A percentile compares a stretch with the other conserved stretches of the same genome.
Evolutionary conservation across 1,140 invertebrate genomes (phyloP).

Genomic region (Musca domestica): DNA sequence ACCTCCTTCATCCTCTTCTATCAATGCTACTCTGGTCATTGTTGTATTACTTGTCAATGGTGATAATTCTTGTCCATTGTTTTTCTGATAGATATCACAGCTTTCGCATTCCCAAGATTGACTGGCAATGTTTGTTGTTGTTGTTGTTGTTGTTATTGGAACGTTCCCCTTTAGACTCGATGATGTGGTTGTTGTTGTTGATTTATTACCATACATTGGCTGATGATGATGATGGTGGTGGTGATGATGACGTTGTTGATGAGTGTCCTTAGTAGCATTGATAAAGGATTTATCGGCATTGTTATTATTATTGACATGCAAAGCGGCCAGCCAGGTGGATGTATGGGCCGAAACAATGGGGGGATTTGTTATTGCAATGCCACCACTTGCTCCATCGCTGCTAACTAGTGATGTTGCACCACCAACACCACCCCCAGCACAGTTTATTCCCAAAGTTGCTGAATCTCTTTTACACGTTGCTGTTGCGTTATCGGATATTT

Average conservation of each 20-base stretch:
- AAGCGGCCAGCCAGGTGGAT: conserved; percentile 1
- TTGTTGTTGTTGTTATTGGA: no score
- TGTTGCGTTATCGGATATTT: background rate
- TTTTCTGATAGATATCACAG: conserved; percentile 13
- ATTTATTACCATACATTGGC: background rate
- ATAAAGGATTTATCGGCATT: conserved; percentile 9
- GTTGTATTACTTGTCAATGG: background rate
- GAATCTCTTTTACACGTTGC: background rate
- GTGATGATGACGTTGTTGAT: background rate
- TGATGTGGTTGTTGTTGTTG: background rate
- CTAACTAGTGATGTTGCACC: background rate
- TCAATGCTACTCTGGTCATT: conserved; percentile 4
- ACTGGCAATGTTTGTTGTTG: background rate
- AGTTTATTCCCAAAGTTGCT: background rate
- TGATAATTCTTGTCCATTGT: background rate
- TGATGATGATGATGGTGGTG: background rate
- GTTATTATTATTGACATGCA: conserved; percentile 12
- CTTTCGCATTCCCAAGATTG: conserved; percentile 3
- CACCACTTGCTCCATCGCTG: background rate
- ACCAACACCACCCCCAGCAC: background rate
- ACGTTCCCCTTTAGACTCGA: background rate
- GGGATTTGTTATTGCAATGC: background rate
- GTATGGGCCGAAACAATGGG: background rate
- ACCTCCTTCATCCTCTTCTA: conserved; percentile 32
- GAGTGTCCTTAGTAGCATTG: background rate